Percentiles rank a stretch among this genome's conserved stretches.
phyloP scores from a whole-genome alignment of 2,113 vertebrate genomes.

The Prionailurus bengalensis region DNA sequence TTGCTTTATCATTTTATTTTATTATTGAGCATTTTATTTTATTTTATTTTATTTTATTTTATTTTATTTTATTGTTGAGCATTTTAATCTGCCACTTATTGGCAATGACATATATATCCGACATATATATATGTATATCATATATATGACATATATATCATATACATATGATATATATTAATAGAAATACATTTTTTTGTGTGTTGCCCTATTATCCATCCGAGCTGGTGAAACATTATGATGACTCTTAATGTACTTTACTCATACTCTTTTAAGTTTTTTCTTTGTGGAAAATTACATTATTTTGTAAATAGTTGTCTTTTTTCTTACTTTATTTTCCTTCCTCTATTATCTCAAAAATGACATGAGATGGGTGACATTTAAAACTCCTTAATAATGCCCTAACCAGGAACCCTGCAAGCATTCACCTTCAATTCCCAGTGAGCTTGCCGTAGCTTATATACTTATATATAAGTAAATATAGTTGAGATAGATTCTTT shows the following conservation, averaged over 20 bases:
- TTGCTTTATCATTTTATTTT: neutral
- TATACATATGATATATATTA: neutral
- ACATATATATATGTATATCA: no score
- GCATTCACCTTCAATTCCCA: neutral
- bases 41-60: neutral
- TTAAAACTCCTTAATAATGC: neutral
- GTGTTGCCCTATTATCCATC: neutral
- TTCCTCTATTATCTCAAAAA: neutral
- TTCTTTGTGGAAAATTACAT: neutral
- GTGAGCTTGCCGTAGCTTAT: neutral
- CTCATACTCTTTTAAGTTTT: neutral
- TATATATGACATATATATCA: no score
- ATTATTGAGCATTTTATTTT: neutral
- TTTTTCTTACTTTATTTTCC: neutral
- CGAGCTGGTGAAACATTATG: neutral
- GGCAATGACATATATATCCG: neutral
- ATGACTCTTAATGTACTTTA: neutral
- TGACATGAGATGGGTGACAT: neutral
- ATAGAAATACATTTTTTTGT: neutral
- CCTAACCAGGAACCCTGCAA: neutral
- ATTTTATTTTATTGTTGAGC: neutral
- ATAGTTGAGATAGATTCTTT: neutral
- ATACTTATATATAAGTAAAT: neutral
- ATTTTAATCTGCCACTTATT: neutral
- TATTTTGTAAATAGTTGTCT: neutral